Base-by-base conservation (phyloP, 2,113 vertebrate species). In the Notothenia coriiceps region DNA sequence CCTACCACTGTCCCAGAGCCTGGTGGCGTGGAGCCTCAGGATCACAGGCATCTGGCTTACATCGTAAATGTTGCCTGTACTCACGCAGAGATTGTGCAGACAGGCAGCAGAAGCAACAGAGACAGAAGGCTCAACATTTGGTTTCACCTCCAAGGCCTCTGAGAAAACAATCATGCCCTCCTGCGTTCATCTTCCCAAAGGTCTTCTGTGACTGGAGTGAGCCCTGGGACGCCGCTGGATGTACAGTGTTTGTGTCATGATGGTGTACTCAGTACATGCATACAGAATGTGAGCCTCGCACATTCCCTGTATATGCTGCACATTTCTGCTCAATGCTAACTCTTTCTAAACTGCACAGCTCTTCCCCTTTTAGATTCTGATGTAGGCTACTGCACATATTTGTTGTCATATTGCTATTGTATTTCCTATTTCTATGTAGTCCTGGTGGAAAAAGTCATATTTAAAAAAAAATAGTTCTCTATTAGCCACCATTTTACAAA, bases 101-200 rank as follows among this genome's bases (percentile, higher is more conserved):
- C 29, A 77, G 70, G 73, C 75, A 80, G 78, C 75, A 80, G 78
- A 74, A 79, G 69, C 79, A 68, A 59, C 60, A 15, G 69, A 22
- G 71, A 86, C 84, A 86, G 82, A 63, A 70, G 77, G 80, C 43
- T 15, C 46, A 51, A 6, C 86, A 33, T 82, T 77, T 82, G 83
- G 83, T 82, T 60, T 80, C 65, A 63, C 13, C 69, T 84, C 70
- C 18, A 17, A 69, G 63, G 62, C 67, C 66, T 43, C 6, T 2
- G 79, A 63, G 76, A 46, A 85, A 71, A 69, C 46, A 62, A 25
- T 15, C 6, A 3, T 1, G 22, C 18, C 40, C 46, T 55, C 77
- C 65, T 84, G 57, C 68, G 63, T 62, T n/a, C 43, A 56, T 61
- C 15, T 11, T 29, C 10, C 56, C 20, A 10, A 70, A 51, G 43